Percentiles rank a stretch among this genome's conserved stretches.
phyloP scores from a whole-genome alignment of 2,113 vertebrate genomes.

The Oenanthe melanoleuca region DNA sequence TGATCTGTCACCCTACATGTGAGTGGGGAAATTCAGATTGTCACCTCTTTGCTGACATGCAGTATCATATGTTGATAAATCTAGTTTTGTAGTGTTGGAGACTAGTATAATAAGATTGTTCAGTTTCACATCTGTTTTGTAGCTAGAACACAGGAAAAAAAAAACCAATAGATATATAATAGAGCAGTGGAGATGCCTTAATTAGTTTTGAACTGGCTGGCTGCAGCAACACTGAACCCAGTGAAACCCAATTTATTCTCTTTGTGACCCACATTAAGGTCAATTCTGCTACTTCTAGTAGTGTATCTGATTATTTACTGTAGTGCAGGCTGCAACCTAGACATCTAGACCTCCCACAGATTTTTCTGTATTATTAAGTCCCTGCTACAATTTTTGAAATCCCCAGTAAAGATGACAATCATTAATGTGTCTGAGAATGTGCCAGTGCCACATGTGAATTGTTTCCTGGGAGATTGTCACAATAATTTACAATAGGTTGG shows the following conservation, averaged over 20 bases:
- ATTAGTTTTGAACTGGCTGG: neutral
- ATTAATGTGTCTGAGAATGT: neutral
- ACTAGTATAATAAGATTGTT: neutral
- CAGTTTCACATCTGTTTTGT: neutral
- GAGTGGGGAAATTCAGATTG: neutral
- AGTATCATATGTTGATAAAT: neutral
- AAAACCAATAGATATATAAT: no score
- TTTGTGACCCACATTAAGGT: neutral
- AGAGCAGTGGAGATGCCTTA: neutral
- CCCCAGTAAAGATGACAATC: neutral
- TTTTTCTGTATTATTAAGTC: neutral
- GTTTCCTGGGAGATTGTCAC: neutral
- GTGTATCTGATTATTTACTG: neutral
- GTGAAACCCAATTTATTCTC: neutral
- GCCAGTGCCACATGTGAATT: neutral
- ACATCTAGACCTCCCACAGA: neutral
- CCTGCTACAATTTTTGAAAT: neutral
- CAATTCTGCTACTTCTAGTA: neutral
- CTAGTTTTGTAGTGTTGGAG: neutral
- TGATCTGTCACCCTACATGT: neutral
- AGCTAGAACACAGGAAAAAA: neutral
- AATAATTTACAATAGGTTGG: neutral
- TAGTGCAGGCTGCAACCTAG: neutral
- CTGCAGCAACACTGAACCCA: neutral
- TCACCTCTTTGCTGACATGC: neutral